Evolutionary conservation across 2,113 vertebrate genomes (phyloP).

Genomic region (Atlantisia rogersi): DNA sequence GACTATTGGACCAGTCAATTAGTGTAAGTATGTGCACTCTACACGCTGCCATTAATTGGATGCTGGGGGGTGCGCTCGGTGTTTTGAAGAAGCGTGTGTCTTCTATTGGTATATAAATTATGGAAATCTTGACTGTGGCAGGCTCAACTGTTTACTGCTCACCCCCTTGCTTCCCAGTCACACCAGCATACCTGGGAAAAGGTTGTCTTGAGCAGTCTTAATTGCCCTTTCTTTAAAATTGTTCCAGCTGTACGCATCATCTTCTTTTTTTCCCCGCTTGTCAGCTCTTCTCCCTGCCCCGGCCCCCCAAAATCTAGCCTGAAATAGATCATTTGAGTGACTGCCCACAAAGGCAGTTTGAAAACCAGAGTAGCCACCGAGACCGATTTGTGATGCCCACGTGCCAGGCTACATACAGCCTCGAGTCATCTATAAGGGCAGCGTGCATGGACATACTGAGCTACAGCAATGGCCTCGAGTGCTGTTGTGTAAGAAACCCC

Average conservation of each 20-base stretch:
- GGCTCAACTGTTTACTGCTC: background rate
- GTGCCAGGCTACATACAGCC: background rate
- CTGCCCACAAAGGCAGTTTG: background rate
- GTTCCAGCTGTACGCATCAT: background rate
- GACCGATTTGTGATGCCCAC: background rate
- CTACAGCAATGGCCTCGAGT: background rate
- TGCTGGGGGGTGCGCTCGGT: background rate
- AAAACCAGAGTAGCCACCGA: background rate
- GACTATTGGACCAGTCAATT: background rate
- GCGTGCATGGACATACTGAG: background rate
- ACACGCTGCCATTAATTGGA: background rate
- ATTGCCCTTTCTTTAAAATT: background rate
- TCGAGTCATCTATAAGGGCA: background rate
- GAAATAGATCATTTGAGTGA: background rate
- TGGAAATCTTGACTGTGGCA: background rate
- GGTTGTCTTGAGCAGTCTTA: background rate
- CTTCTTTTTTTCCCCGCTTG: background rate
- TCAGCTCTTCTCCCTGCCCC: background rate
- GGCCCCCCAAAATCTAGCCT: background rate
- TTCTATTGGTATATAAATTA: slow-evolving; percentile 3
- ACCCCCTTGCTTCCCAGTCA: background rate
- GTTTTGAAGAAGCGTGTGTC: background rate
- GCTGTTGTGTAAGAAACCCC: background rate
- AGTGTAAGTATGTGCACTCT: background rate
- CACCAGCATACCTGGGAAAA: background rate